A percentile compares a stretch with the other conserved stretches of the same genome.
Conservation (phyloP, 2,888 invertebrate species). For the Drosophila helvetica region DNA sequence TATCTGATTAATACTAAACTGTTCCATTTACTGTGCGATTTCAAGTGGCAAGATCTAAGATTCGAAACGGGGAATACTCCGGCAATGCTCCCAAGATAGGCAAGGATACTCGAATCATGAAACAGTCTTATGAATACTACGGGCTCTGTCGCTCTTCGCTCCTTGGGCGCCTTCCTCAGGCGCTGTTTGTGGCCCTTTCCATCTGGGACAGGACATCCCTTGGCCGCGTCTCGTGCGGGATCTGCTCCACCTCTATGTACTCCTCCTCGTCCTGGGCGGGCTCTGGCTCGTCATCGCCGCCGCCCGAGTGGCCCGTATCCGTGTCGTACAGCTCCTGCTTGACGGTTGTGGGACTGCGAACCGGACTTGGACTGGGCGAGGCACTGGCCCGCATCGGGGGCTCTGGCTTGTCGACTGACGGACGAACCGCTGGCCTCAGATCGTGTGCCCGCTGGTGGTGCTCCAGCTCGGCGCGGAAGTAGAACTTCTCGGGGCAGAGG, state of each 20-base stretch:
- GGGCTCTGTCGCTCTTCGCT: background rate
- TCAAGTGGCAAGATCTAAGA: conserved; percentile 33
- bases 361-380: conserved; percentile 30
- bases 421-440: conserved; percentile 47
- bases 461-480: conserved; percentile 95
- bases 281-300: conserved; percentile 30
- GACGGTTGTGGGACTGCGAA: conserved; percentile 47
- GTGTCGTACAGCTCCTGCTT: conserved; percentile 67
- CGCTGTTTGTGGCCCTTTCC: conserved; percentile 70
- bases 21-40: conserved; percentile 39
- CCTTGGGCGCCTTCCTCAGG: conserved; percentile 29
- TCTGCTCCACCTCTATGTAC: conserved; percentile 84
- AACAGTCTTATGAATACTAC: conserved; percentile 37
- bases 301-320: conserved; percentile 50
- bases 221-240: conserved; percentile 67
- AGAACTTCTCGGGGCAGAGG: conserved; percentile 93
- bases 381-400: conserved; percentile 6
- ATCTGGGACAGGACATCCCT: conserved; percentile 43
- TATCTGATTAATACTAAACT: conserved; percentile 47
- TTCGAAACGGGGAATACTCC: background rate
- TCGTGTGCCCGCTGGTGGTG: conserved; percentile 90
- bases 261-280: conserved; percentile 82
- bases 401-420: conserved; percentile 22
- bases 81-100: background rate
- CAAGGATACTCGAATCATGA: conserved; percentile 15